These are phyloP conservation scores for Rhagonycha fulva DNA, from an alignment of 2,888 invertebrate genomes.

Conservation along the genomic window DNA sequence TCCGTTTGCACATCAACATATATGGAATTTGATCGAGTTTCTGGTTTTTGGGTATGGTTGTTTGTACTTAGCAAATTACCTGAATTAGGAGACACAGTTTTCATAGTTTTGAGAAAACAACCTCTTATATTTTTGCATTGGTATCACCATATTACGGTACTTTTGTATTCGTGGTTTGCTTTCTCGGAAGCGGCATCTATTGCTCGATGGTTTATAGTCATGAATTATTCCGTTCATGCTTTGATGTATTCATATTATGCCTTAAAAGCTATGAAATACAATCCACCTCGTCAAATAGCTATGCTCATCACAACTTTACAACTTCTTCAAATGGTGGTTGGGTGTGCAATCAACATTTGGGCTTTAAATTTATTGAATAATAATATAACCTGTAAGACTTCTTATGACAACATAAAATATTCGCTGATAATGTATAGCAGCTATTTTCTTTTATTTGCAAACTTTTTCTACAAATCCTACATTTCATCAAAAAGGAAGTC, in stretches of 20 bases:
- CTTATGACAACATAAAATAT: slow-evolving; percentile 81
- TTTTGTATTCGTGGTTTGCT: slow-evolving; percentile 94
- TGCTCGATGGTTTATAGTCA: slow-evolving; percentile 91
- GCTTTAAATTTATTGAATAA: slow-evolving; percentile 78
- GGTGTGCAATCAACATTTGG: slow-evolving; percentile 87
- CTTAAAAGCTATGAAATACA: slow-evolving; percentile 81
- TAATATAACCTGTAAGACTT: slow-evolving; percentile 81
- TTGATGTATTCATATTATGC: slow-evolving; percentile 94
- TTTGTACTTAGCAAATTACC: slow-evolving; percentile 96
- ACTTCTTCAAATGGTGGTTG: slow-evolving; percentile 91
- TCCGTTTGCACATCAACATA: slow-evolving; percentile 96
- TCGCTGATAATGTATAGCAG: slow-evolving; percentile 95
- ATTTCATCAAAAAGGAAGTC: slow-evolving; percentile 59
- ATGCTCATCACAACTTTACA: slow-evolving; percentile 92
- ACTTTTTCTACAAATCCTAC: slow-evolving; percentile 93
- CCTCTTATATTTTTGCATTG: slow-evolving; percentile 93
- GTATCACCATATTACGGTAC: slow-evolving; percentile 96
- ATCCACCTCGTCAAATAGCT: slow-evolving; percentile 81
- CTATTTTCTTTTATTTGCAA: slow-evolving; percentile 89
- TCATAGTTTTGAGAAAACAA: slow-evolving; percentile 91
- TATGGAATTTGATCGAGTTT: slow-evolving; percentile 88
- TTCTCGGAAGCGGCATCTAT: slow-evolving; percentile 89
- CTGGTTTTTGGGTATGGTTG: slow-evolving; percentile 97
- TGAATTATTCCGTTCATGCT: slow-evolving; percentile 91
- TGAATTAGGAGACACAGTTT: slow-evolving; percentile 94